Evolutionary conservation across 2,797 vertebrate genomes (phyloP).

Genomic region (Enoplosus armatus): DNA sequence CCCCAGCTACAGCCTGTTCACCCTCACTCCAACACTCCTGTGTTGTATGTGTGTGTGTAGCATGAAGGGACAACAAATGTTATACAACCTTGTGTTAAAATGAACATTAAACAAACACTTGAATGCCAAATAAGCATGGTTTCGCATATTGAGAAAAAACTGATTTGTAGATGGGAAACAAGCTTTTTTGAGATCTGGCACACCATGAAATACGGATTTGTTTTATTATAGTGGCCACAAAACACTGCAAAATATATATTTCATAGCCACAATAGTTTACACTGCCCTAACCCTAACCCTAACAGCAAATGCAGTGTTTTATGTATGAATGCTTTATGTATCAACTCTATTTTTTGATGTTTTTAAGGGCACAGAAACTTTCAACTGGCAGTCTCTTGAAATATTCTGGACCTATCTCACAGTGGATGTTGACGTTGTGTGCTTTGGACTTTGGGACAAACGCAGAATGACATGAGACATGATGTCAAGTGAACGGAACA

Average conservation of each 20-base stretch:
- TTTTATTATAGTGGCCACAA: slow-evolving; percentile 5
- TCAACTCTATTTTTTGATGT: not conserved
- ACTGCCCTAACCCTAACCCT: not conserved
- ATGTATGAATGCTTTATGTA: slow-evolving; percentile 11
- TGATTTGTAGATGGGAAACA: not conserved
- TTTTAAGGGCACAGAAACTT: slow-evolving; percentile 4
- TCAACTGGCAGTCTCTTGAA: not conserved
- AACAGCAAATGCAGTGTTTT: slow-evolving; percentile 15
- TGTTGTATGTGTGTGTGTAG: no score
- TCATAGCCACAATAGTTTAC: slow-evolving; percentile 1
- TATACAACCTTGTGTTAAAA: no score
- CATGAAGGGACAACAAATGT: no score
- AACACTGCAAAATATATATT: slow-evolving; percentile 29
- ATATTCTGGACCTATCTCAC: not conserved
- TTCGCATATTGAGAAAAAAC: not conserved
- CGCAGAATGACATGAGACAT: slow-evolving; percentile 25
- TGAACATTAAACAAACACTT: no score
- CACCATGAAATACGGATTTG: slow-evolving; percentile 29
- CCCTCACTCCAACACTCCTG: no score
- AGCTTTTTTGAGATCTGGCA: not conserved
- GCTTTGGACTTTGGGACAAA: slow-evolving; percentile 26
- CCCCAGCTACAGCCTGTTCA: no score
- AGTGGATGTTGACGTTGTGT: slow-evolving; percentile 11
- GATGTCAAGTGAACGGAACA: slow-evolving; percentile 31
- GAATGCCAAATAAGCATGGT: no score